Percentiles rank a stretch among this genome's conserved stretches.
Conservation (phyloP, 2,888 invertebrate species). For the Theodoxus fluviatilis region DNA sequence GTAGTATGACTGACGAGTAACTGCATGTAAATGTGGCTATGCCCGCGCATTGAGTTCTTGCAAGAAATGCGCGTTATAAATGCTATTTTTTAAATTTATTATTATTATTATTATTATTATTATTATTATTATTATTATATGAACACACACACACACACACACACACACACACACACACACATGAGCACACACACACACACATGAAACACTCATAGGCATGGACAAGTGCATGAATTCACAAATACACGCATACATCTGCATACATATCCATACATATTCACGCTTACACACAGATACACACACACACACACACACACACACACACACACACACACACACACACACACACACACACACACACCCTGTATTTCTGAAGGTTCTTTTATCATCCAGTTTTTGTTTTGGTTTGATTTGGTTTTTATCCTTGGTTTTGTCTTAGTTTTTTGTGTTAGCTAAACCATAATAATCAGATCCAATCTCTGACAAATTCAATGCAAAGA, state of each 20-base stretch:
- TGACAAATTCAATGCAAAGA: no score
- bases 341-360: neutral
- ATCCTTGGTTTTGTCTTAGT: no score
- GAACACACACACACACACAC: constrained; percentile 7
- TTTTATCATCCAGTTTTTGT: neutral
- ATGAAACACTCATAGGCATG: neutral
- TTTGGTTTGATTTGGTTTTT: no score
- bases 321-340: constrained; percentile 13
- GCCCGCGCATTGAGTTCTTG: no score
- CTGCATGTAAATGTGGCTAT: no score
- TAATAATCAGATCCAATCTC: no score
- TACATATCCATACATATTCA: neutral
- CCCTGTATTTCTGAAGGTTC: neutral
- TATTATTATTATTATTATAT: neutral
- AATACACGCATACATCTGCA: neutral
- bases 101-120: no score
- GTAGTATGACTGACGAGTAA: no score
- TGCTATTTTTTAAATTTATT: no score
- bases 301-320: constrained; percentile 20
- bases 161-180: constrained; percentile 10
- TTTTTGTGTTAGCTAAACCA: no score
- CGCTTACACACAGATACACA: constrained; percentile 11
- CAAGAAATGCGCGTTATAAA: no score
- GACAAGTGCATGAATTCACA: neutral
- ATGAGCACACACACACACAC: neutral